Evolutionary conservation across 1,140 invertebrate species (phyloP), one percentile per base, ranked within the genome.

Genomic region (Drosophila micromelanica): DNA sequence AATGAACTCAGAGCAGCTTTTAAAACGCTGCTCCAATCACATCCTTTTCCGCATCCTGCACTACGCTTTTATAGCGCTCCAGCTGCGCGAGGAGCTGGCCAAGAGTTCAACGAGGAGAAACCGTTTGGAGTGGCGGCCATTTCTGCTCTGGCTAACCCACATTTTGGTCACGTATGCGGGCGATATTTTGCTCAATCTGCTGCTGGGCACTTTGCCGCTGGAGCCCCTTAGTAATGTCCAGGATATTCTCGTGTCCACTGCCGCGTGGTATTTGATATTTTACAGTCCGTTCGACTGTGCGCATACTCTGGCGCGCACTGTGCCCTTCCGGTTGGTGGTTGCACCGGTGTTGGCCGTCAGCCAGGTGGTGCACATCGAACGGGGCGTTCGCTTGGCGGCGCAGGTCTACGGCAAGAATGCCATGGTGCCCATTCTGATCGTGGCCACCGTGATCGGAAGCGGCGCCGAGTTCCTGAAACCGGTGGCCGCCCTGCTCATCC

Each of bases 371-470:
- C 62, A 79, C 32, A 89, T 87, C 15, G 84, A 87, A 0, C 56
- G 57, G 2, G 84, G 76, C 15, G 67, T 87, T 0, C 43, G 71
- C 5, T 2, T 71, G 40, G 84, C 84, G 0, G 69, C 48, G 0
- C 59, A 43, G 13, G 17, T 65, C 3, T 87, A 89, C 15, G 62
- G 48, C 45, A 60, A 54, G 8, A 71, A 73, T 43, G 84, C 85
- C 3, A 20, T 63, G 2, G 4, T 87, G 23, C 84, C 84, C 4
- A 89, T 87, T 56, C 42, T 87, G 5, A 40, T 87, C 4, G 37
- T 89, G 6, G 84, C 84, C 42, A 82, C 84, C 12, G 65, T 89
- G 2, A 64, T 89, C 37, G 84, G 84, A 15, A 87, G 84, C 23
- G 84, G 84, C 12, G 84, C 79, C 0, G 84, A 87, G 32, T 46